Evolutionary conservation across 1,140 invertebrate genomes (phyloP), one percentile per base, ranked within the genome.

Genomic region (Andricus grossulariae): DNA sequence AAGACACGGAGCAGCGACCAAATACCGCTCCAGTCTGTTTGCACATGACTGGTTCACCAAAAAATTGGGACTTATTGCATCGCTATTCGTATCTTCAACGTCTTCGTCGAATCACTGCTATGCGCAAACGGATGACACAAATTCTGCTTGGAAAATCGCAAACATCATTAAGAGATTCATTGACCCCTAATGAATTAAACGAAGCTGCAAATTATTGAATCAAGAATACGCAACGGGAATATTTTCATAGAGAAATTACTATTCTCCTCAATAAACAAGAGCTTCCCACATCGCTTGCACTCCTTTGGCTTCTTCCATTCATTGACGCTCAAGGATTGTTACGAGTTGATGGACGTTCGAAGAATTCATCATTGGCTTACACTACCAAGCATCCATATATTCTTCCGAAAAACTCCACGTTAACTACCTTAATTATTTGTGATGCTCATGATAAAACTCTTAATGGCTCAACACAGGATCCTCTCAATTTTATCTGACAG

Each of bases 401-500:
- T n/a, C n/a, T n/a, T n/a, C n/a, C n/a, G n/a, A n/a, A n/a, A n/a
- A n/a, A n/a, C n/a, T n/a, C n/a, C n/a, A n/a, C n/a, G n/a, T n/a
- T n/a, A n/a, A n/a, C n/a, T n/a, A n/a, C n/a, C n/a, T n/a, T n/a
- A n/a, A n/a, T n/a, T n/a, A n/a, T n/a, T n/a, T n/a, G n/a, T n/a
- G n/a, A n/a, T n/a, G n/a, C n/a, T n/a, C n/a, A n/a, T n/a, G n/a
- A n/a, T n/a, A n/a, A n/a, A 45, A 82, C 79, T 6, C 51, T 83
- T 11, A 86, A 88, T 80, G 80, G 82, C 8, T 82, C 82, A 10
- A 79, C 79, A 19, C 82, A 83, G 76, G 55, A 76, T 0, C 78
- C 73, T 10, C 39, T 83, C 13, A 45, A 75, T 32, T 72, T 73
- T n/a, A 52, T 88, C 18, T 52, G 81, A 6, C 45, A 72, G 19